Percentiles rank a stretch among this genome's conserved stretches.
Conservation (phyloP, 2,888 invertebrate genomes). For the Uloborus plumipes region DNA sequence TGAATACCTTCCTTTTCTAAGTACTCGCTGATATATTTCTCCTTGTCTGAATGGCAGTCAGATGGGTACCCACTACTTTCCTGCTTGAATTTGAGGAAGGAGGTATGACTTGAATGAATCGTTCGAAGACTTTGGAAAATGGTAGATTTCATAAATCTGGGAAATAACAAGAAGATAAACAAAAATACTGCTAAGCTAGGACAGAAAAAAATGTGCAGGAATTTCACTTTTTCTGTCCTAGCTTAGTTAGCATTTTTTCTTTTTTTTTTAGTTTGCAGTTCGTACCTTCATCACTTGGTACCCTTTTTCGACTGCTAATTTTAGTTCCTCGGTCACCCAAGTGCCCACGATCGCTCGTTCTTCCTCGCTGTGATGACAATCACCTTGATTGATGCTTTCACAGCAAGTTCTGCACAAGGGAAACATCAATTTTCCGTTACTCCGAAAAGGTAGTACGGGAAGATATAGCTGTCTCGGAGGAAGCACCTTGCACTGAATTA, state of each 20-base stretch:
- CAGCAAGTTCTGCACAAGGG: constrained; percentile 69
- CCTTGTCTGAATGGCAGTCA: neutral
- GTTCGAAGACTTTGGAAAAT: neutral
- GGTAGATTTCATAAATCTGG: constrained; percentile 1
- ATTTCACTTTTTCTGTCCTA: too few relatives aligned
- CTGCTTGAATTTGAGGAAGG: constrained; percentile 12
- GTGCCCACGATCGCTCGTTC: constrained; percentile 68
- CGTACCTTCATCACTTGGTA: too few relatives aligned
- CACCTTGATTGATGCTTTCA: constrained; percentile 66
- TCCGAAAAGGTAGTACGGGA: constrained; percentile 69
- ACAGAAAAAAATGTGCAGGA: too few relatives aligned
- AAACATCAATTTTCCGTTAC: constrained; percentile 69
- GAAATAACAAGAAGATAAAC: constrained; percentile 1
- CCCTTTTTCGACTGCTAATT: too few relatives aligned
- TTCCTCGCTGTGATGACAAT: constrained; percentile 69
- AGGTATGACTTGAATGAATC: neutral
- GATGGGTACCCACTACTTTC: neutral
- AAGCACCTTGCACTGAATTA: constrained; percentile 67
- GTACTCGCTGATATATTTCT: neutral
- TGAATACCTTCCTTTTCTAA: constrained; percentile 1
- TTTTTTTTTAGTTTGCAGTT: too few relatives aligned
- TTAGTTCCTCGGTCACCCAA: constrained; percentile 67
- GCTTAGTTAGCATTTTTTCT: too few relatives aligned
- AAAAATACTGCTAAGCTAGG: too few relatives aligned
- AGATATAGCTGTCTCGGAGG: constrained; percentile 68